phyloP scores from a whole-genome alignment of 2,888 invertebrate species.

The Drosophila mayaguana region DNA sequence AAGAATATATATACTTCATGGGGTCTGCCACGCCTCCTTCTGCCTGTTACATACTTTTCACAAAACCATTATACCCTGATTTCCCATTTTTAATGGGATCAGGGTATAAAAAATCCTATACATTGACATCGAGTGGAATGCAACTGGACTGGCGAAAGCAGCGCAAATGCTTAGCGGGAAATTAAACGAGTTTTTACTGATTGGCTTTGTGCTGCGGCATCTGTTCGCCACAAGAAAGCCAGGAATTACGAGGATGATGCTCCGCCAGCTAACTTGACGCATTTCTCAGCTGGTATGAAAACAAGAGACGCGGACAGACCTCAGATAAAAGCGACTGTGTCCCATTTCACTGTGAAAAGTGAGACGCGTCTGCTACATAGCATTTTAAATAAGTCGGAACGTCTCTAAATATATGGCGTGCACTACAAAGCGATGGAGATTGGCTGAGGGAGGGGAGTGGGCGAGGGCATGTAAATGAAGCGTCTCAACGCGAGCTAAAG shows the following conservation, averaged over 20 bases:
- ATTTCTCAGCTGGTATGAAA: constrained; percentile 39
- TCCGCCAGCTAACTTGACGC: constrained; percentile 12
- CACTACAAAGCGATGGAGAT: not conserved
- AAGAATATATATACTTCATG: too few species aligned
- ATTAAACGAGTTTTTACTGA: constrained; percentile 31
- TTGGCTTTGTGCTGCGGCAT: constrained; percentile 41
- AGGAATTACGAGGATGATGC: constrained; percentile 17
- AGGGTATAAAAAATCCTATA: not conserved
- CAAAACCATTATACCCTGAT: too few species aligned
- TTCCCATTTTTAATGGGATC: too few species aligned
- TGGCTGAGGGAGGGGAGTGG: not conserved
- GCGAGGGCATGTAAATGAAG: constrained; percentile 35
- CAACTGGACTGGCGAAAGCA: constrained; percentile 2
- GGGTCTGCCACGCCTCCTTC: too few species aligned
- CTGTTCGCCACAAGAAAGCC: not conserved
- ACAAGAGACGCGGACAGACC: not conserved
- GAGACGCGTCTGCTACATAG: constrained; percentile 26
- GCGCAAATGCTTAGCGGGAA: not conserved
- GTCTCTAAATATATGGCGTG: constrained; percentile 23
- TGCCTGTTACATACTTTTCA: too few species aligned
- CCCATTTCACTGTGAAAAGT: constrained; percentile 19
- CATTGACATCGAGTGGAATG: constrained; percentile 3
- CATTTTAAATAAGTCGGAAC: constrained; percentile 26
- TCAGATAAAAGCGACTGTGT: constrained; percentile 10
- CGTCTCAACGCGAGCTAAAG: constrained; percentile 22